phyloP scores from a whole-genome alignment of 2,888 invertebrate species.

The Phaedon cochleariae region DNA sequence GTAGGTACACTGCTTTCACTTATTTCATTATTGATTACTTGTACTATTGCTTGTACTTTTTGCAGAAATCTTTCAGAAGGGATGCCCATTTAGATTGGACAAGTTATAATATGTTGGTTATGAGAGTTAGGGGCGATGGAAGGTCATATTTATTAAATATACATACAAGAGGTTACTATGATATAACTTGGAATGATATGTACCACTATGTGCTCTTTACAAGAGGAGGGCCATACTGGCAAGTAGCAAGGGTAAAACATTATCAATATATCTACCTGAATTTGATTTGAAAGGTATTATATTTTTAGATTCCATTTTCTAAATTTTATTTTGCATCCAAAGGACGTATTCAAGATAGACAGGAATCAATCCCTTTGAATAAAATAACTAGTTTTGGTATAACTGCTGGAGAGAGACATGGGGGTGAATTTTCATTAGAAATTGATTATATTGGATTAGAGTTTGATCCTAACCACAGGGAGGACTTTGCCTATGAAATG shows the following conservation, averaged over 20 bases:
- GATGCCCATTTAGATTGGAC: conserved; percentile 77
- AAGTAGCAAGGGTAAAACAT: conserved; percentile 76
- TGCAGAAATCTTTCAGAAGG: conserved; percentile 84
- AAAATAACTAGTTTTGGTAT: conserved; percentile 81
- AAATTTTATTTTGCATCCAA: conserved; percentile 86
- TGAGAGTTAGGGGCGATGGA: conserved; percentile 93
- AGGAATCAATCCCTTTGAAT: conserved; percentile 69
- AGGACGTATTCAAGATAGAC: conserved; percentile 87
- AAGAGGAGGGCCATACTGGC: conserved; percentile 99
- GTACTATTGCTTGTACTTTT: conserved; percentile 32
- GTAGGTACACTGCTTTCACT: conserved; percentile 61
- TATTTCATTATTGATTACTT: too few species aligned
- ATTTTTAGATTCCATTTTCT: conserved; percentile 88
- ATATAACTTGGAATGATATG: conserved; percentile 89
- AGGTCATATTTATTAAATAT: conserved; percentile 87
- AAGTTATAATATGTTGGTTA: conserved; percentile 76
- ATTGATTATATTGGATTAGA: conserved; percentile 92
- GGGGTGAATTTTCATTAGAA: conserved; percentile 89
- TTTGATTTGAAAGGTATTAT: conserved; percentile 28
- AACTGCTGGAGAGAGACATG: conserved; percentile 79
- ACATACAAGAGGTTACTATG: conserved; percentile 77
- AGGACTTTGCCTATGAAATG: conserved; percentile 94
- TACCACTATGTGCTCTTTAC: conserved; percentile 89
- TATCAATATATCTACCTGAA: not conserved
- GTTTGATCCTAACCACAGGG: conserved; percentile 79